phyloP scores from a whole-genome alignment of 2,113 vertebrate species.

The Felis chaus region DNA sequence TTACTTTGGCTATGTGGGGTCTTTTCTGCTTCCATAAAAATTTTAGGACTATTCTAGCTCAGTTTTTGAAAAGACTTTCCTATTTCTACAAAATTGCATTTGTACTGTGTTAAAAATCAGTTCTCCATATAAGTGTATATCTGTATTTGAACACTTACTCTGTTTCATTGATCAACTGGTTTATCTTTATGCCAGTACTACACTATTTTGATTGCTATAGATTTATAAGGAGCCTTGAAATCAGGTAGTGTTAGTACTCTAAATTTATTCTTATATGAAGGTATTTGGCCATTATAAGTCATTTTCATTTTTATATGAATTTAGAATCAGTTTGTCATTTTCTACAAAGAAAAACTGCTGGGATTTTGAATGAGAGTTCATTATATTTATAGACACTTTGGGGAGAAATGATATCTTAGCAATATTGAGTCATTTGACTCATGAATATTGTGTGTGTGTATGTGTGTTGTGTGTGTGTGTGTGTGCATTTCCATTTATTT shows the following conservation, averaged over 20 bases:
- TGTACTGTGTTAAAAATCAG: not conserved
- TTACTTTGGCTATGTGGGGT: too few species aligned
- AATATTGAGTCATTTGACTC: not conserved
- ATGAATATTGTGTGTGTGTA: not conserved
- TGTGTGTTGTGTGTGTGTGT: not conserved
- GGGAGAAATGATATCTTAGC: not conserved
- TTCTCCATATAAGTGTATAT: not conserved
- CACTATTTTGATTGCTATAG: not conserved
- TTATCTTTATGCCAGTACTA: not conserved
- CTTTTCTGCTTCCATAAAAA: too few species aligned
- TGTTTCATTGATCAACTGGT: not conserved
- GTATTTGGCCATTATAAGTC: not conserved
- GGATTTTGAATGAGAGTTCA: not conserved
- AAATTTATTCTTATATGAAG: not conserved
- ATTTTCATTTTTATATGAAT: not conserved
- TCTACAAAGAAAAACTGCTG: not conserved
- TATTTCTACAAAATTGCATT: not conserved
- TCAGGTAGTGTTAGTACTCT: not conserved
- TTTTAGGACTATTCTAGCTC: too few species aligned
- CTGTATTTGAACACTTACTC: not conserved
- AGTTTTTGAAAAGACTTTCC: not conserved
- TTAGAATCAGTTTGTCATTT: constrained; percentile 5
- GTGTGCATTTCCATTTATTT: not conserved
- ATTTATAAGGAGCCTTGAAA: not conserved
- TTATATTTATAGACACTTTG: not conserved